Percentiles rank a stretch among this genome's conserved stretches.
Conservation (phyloP, 2,113 vertebrate species). For the Piliocolobus tephrosceles region DNA sequence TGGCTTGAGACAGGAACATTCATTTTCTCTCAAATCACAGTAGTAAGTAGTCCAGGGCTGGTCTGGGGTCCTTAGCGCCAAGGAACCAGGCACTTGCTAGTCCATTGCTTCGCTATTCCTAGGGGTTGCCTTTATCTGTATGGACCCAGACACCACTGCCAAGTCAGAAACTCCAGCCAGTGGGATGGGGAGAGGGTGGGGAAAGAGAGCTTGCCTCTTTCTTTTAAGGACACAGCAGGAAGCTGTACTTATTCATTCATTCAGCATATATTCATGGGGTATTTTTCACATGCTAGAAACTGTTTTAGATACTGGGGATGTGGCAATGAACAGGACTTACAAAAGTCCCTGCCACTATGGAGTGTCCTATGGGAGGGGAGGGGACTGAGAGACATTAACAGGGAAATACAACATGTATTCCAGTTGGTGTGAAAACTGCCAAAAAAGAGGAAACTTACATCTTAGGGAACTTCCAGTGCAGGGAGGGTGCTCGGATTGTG, state of each 20-base stretch:
- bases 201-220: background rate
- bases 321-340: background rate
- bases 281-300: background rate
- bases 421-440: background rate
- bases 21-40: background rate
- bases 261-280: background rate
- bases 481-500: background rate
- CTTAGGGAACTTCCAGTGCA: background rate
- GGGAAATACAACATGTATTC: background rate
- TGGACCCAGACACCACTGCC: fast-evolving
- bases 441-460: background rate
- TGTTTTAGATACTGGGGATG: background rate
- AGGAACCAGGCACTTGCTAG: fast-evolving
- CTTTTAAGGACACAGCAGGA: background rate
- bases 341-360: background rate
- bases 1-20: fast-evolving
- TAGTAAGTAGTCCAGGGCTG: background rate
- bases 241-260: background rate
- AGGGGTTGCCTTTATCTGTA: background rate
- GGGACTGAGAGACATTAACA: background rate
- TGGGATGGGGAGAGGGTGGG: fast-evolving
- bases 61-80: fast-evolving
- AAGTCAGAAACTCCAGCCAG: background rate
- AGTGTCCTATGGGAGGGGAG: background rate
- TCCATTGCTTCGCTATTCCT: background rate